These are phyloP conservation scores for Rhaphigaster nebulosa DNA, from an alignment of 2,888 invertebrate species.

Conservation along the genomic window DNA sequence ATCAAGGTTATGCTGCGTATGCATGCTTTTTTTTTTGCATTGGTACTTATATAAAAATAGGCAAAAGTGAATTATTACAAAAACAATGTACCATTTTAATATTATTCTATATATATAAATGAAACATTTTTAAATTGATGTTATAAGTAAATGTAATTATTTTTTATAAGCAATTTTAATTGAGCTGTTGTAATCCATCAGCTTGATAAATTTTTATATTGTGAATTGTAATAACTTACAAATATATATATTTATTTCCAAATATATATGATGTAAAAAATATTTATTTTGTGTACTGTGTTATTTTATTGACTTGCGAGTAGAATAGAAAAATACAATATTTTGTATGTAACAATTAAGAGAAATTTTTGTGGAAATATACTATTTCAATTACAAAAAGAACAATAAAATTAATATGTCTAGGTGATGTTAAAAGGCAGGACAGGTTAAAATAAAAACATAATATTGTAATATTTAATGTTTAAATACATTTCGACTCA, in stretches of 20 bases:
- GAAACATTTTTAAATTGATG: slow-evolving; percentile 2
- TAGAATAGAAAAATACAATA: neutral
- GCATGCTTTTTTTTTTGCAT: neutral
- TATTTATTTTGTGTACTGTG: slow-evolving; percentile 22
- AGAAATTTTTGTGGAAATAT: neutral
- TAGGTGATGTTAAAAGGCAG: neutral
- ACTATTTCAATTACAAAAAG: neutral
- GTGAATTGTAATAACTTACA: neutral
- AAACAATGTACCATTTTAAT: neutral
- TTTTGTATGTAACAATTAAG: neutral
- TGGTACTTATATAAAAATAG: neutral
- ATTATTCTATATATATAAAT: neutral
- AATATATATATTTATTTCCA: neutral
- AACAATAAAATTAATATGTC: neutral
- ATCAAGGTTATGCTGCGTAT: neutral
- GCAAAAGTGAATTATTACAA: neutral
- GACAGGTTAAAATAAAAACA: no score
- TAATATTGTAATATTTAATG: no score
- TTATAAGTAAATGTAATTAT: slow-evolving; percentile 9
- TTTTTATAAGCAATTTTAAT: neutral
- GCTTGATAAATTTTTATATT: slow-evolving; percentile 15
- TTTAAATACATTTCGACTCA: no score
- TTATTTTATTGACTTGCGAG: neutral
- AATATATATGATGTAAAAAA: slow-evolving; percentile 9
- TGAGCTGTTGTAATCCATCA: neutral